Evolutionary conservation across 2,113 vertebrate species (phyloP), one percentile per base, ranked within the genome.

Genomic region (Myrmecophaga tridactyla): DNA sequence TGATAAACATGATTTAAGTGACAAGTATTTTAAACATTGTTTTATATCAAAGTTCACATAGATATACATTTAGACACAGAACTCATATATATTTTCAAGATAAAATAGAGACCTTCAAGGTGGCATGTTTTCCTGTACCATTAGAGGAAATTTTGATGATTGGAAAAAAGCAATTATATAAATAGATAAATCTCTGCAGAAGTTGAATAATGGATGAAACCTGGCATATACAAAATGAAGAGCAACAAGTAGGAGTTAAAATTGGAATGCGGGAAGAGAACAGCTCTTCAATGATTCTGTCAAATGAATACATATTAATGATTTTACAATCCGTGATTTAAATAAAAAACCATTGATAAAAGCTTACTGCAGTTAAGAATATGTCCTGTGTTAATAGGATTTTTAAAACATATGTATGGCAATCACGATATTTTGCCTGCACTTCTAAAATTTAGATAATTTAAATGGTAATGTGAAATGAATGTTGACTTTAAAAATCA

Each of bases 241-340:
- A 96, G 25, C 77, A 83, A 89, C 82, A 86, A 94, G 83, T 83
- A 70, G 93, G 63, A 75, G 69, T 91, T 86, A 76, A 93, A 95
- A 86, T 56, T 93, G 75, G 63, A 53, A 75, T 39, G 78, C 89
- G 75, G 90, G 75, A 95, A 56, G 51, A 67, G 31, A 93, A 23
- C 2, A 7, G 34, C 63, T 92, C 46, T 93, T 94, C 86, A 89
- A 1, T 31, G 72, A 25, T 65, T 72, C 78, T 72, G 51, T 93
- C 63, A 91, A 78, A 29, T 91, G 83, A 92, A 93, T 25, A 63
- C 86, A 86, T 80, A 65, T 94, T 92, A 91, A 89, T 83, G 43
- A 82, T 89, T 73, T 91, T 89, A 88, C 36, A 39, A 4, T 65
- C 94, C 39, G 34, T 93, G 69, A 92, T 29, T 83, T 20, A 95